Percentiles rank a stretch among this genome's conserved stretches.
These are phyloP conservation scores for Brachionus manjavacas DNA, from an alignment of 1,140 invertebrate genomes.

Conservation along the genomic window DNA sequence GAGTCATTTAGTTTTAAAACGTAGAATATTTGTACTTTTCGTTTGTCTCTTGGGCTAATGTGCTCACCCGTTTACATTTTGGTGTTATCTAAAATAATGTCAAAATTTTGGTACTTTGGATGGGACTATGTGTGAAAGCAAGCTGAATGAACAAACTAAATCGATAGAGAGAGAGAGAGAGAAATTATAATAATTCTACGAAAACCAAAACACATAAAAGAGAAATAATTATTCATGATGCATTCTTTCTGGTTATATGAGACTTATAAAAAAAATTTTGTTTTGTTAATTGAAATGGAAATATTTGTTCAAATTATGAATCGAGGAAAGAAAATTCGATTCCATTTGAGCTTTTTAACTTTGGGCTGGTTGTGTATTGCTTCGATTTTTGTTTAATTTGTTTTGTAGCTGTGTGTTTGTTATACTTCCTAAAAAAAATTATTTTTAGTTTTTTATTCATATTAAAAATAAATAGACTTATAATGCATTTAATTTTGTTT, in stretches of 20 bases:
- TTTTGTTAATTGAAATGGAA: slow-evolving; percentile 36
- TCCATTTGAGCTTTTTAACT: neutral
- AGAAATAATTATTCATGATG: neutral
- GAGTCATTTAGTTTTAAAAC: neutral
- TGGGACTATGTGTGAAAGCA: neutral
- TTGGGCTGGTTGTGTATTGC: neutral
- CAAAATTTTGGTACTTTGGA: neutral
- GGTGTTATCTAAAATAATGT: neutral
- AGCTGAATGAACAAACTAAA: neutral
- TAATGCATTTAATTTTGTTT: neutral
- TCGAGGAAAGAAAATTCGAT: neutral
- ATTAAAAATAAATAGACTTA: neutral
- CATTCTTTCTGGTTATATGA: neutral
- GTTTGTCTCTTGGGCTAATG: neutral
- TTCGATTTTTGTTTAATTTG: neutral
- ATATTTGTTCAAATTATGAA: slow-evolving; percentile 32
- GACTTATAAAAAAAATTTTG: neutral
- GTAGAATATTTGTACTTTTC: neutral
- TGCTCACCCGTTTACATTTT: neutral
- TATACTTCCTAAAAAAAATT: neutral
- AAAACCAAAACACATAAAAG: neutral
- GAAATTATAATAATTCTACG: slow-evolving; percentile 8
- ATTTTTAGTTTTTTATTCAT: neutral
- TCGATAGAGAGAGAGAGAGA: neutral
- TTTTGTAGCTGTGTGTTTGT: neutral